Percentiles rank a stretch among this genome's conserved stretches.
These are phyloP conservation scores for Nestor notabilis DNA, from an alignment of 2,113 vertebrate species.

Conservation along the genomic window DNA sequence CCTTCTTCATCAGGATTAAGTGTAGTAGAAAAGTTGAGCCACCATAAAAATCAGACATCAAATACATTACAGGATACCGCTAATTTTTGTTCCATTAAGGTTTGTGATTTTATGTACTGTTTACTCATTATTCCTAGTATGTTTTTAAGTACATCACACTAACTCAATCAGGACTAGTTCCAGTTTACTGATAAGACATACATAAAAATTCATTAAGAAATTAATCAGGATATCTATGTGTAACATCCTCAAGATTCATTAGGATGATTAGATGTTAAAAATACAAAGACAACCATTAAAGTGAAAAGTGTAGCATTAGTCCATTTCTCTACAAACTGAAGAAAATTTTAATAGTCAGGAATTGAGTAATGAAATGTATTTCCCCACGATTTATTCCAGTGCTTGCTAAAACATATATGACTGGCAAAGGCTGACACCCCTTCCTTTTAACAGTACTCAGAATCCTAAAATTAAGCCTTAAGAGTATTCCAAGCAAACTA, in stretches of 20 bases:
- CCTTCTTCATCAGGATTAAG: background rate
- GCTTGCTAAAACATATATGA: background rate
- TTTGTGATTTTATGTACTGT: conserved; percentile 34
- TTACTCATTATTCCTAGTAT: conserved; percentile 26
- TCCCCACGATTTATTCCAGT: background rate
- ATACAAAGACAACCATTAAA: background rate
- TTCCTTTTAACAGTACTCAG: background rate
- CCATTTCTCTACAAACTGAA: background rate
- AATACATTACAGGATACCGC: background rate
- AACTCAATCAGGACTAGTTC: background rate
- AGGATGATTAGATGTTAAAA: conserved; percentile 1
- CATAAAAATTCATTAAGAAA: conserved; percentile 50
- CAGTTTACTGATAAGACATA: background rate
- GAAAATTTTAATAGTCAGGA: background rate
- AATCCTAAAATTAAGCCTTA: background rate
- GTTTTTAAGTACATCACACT: conserved; percentile 9
- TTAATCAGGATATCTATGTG: background rate
- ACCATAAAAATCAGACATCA: background rate
- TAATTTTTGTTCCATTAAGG: background rate
- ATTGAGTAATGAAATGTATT: background rate
- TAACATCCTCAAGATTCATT: conserved; percentile 37
- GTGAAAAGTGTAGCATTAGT: background rate
- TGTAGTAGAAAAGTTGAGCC: background rate
- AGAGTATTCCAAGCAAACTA: background rate
- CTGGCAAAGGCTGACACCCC: background rate